Evolutionary conservation across 1,140 invertebrate genomes (phyloP).

Genomic region (Delia radicum): DNA sequence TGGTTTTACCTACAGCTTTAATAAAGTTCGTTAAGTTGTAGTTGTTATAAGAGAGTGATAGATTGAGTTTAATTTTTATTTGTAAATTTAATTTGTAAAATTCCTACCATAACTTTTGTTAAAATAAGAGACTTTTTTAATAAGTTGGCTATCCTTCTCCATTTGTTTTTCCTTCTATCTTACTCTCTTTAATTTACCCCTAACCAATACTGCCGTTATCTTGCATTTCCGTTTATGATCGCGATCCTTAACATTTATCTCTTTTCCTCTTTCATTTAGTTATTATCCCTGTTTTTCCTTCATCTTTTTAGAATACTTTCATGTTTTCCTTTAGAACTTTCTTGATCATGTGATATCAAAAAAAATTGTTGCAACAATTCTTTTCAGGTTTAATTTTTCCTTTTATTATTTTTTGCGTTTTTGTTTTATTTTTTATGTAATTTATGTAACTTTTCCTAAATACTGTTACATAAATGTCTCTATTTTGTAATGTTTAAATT

Average conservation of each 20-base stretch:
- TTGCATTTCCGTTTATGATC: conserved; percentile 18
- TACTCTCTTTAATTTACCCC: too few relatives aligned
- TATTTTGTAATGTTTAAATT: conserved; percentile 10
- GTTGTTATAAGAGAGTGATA: conserved; percentile 11
- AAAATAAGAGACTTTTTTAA: not conserved
- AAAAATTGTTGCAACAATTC: conserved; percentile 32
- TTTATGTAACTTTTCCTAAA: conserved; percentile 23
- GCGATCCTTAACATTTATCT: conserved; percentile 22
- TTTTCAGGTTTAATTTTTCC: conserved; percentile 24
- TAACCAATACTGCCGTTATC: conserved; percentile 16
- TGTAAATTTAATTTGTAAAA: conserved; percentile 4
- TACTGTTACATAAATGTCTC: not conserved
- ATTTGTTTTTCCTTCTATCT: not conserved
- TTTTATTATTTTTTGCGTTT: conserved; percentile 22
- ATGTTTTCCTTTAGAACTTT: conserved; percentile 5
- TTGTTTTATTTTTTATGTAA: conserved; percentile 21
- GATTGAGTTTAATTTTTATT: conserved; percentile 18
- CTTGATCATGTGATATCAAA: conserved; percentile 29
- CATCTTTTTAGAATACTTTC: not conserved
- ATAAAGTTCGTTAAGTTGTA: conserved; percentile 57
- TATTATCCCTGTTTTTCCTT: not conserved
- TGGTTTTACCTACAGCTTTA: conserved; percentile 80
- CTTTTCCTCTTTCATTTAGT: not conserved
- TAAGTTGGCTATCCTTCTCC: not conserved
- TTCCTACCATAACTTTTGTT: not conserved